Base-by-base conservation (phyloP, 2,888 invertebrate genomes). In the Papilio gigon region DNA sequence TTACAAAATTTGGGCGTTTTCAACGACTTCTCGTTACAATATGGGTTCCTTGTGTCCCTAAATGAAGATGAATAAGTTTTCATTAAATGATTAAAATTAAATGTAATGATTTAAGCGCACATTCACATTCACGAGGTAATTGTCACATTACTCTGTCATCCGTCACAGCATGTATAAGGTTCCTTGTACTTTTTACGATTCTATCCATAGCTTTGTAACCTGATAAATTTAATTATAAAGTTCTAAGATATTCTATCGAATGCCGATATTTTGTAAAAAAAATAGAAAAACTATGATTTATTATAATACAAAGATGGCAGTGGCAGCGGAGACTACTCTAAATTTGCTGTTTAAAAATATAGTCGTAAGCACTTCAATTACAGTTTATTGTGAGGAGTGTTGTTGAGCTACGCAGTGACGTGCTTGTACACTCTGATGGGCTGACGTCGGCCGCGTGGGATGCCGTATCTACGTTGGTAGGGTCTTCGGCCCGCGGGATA, bases 361-460 rank as follows among this genome's bases (percentile, higher is more conserved):
- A 4, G 37, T 59, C 65, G 58, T 65, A 59, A 53, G 64, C 64
- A 69, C 53, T 42, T 40, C 53, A 60, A 53, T 69, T 65, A 20
- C 8, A 53, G 42, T 53, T 65, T 53, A 25, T 58, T 12, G 22
- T 42, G 25, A 25, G 27, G 53, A 50, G 50, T 53, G 27, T 47
- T 33, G n/a, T 42, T 14, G 40, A 44, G n/a, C 12, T 65, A 65
- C 62, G 61, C 42, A 25, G 14, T 25, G 17, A 20, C 17, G 25
- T 59, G 11, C 20, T 33, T 47, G n/a, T 40, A 33, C 17, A 22
- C 8, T 56, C 22, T 61, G 17, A 69, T 12, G 25, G 81, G 65
- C 81, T 30, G 79, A 60, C 82, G 85, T 68, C 85, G 79, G 22
- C 84, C 85, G 35, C 87, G 83, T 22, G 81, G 76, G 25, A 80